Conservation (phyloP, 1,140 invertebrate species). For the Tenebrio molitor region DNA sequence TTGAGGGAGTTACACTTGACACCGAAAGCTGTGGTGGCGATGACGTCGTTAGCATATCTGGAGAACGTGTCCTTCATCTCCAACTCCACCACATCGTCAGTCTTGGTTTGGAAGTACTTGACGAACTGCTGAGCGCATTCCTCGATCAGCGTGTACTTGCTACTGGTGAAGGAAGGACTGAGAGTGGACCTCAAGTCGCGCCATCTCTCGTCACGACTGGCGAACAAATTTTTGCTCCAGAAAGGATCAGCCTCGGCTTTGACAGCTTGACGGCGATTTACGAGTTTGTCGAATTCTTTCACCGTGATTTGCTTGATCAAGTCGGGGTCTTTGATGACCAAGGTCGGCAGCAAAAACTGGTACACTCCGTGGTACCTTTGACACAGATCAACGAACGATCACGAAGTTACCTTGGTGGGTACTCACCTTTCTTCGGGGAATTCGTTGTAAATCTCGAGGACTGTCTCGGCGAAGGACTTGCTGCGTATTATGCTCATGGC, state of each 20-base stretch:
- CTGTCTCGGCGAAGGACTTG: conserved; percentile 38
- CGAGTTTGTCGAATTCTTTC: conserved; percentile 70
- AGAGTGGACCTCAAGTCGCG: conserved; percentile 64
- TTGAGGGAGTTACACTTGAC: conserved; percentile 64
- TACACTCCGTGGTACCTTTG: conserved; percentile 66
- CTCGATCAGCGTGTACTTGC: conserved; percentile 63
- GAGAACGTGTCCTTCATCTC: conserved; percentile 55
- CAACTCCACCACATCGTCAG: conserved; percentile 46
- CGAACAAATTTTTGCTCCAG: conserved; percentile 69
- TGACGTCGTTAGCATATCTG: conserved; percentile 65
- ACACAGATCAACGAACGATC: conserved; percentile 5
- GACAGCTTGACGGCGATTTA: conserved; percentile 66
- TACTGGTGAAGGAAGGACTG: conserved; percentile 65
- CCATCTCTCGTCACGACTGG: conserved; percentile 69
- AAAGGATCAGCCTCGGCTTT: conserved; percentile 69
- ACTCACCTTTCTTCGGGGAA: conserved; percentile 54
- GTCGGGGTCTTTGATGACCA: conserved; percentile 66
- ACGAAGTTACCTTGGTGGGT: neutral
- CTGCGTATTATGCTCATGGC: conserved; percentile 51
- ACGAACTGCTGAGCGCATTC: conserved; percentile 60
- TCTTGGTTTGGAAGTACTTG: conserved; percentile 58
- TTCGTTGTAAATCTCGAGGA: conserved; percentile 47
- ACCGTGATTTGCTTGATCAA: conserved; percentile 69
- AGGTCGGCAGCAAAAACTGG: conserved; percentile 64
- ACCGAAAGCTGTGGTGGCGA: conserved; percentile 65